Evolutionary conservation across 1,140 invertebrate genomes (phyloP), one percentile per base, ranked within the genome.

Genomic region (Andricus grossulariae): DNA sequence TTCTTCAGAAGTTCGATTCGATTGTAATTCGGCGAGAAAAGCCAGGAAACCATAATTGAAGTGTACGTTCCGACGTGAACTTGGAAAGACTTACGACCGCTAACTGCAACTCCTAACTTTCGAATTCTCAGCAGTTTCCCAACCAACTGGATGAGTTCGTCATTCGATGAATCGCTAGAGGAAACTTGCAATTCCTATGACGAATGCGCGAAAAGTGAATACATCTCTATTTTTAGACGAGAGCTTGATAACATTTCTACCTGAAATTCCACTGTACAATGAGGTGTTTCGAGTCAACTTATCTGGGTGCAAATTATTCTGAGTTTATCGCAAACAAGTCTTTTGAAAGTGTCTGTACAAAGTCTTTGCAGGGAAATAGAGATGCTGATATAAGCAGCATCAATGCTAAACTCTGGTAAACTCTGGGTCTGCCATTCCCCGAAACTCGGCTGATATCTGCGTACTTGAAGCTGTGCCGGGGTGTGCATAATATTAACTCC

Each of bases 81-180:
- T 85, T 81, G 71, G 25, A 77, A 73, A 77, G 72, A 83, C 74
- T 71, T 50, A 55, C 66, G 74, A 45, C 73, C 75, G 66, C 80
- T 84, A 84, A 84, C 84, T 83, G 80, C 74, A 79, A 70, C 78
- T 74, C 80, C 78, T 70, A 83, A 81, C 83, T 85, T 83, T 84
- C 80, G 79, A 80, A 82, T 83, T 77, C 45, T 72, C 71, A 73
- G n/a, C 75, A 74, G 32, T 75, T 25, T 19, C 50, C 60, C 1
- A 39, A 66, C 32, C 25, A 39, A 66, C 15, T 66, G 12, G 39
- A n/a, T n/a, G n/a, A 66, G 25, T 66, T 45, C 60, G 60, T 45
- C 60, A 66, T 66, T 66, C 57, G 21, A 66, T 25, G 21, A 66
- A 66, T 66, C n/a, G 60, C 60, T 66, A 39, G 10, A 66, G 60